Evolutionary conservation across 53 echinoderm and acorn worm species (phyloP).

Genomic region (Astropecten irregularis): DNA sequence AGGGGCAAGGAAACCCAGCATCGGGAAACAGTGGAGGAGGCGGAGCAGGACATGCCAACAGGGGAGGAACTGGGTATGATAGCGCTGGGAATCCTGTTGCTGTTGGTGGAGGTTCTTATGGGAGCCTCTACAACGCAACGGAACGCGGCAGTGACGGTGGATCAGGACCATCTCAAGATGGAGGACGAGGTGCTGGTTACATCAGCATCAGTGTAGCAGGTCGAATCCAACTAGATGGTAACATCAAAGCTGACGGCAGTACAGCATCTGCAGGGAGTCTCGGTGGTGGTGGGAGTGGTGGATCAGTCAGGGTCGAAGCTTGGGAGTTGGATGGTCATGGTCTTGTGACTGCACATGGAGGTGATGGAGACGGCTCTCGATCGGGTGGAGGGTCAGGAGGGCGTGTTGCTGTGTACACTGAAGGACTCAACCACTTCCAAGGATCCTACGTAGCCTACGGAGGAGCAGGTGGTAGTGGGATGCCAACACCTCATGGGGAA

Average conservation of each 20-base stretch:
- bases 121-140: conserved; percentile 71
- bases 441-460: conserved; percentile 67
- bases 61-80: conserved; percentile 73
- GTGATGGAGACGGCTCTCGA: conserved; percentile 63
- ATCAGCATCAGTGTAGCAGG: conserved; percentile 64
- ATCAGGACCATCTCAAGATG: conserved; percentile 35
- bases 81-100: conserved; percentile 43
- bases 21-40: conserved; percentile 67
- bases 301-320: conserved; percentile 59
- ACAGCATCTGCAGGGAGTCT: conserved; percentile 44
- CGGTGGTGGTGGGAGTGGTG: conserved; percentile 88
- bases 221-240: conserved; percentile 77
- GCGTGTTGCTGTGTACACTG: conserved; percentile 68
- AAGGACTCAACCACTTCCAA: conserved; percentile 71
- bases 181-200: conserved; percentile 77
- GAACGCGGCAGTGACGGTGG: conserved; percentile 86
- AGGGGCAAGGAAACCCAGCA: conserved; percentile 56
- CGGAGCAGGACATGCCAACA: conserved; percentile 85
- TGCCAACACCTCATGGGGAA: conserved; percentile 72
- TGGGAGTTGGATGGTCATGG: conserved; percentile 85
- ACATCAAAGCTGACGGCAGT: conserved; percentile 73
- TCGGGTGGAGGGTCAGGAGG: conserved; percentile 95
- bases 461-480: conserved; percentile 60
- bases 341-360: conserved; percentile 79
- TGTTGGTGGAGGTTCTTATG: conserved; percentile 70